Conservation (phyloP, 2,888 invertebrate genomes). For the Pasiphila rectangulata region DNA sequence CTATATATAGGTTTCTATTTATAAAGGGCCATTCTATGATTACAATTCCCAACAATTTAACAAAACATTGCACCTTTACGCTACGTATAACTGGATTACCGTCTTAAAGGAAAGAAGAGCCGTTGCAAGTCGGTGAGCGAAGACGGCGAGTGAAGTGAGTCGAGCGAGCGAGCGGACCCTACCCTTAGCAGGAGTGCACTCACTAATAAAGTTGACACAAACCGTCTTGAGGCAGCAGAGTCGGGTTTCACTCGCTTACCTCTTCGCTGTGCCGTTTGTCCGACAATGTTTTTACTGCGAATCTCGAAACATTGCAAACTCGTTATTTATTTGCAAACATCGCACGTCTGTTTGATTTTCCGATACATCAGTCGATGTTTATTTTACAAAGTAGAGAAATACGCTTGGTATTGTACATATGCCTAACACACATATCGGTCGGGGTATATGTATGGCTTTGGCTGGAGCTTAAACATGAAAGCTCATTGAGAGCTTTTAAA, state of each 20-base stretch:
- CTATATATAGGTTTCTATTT: no score
- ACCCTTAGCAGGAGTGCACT: slow-evolving; percentile 57
- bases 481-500: not conserved
- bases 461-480: not conserved
- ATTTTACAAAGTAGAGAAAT: slow-evolving; percentile 53
- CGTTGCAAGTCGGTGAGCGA: slow-evolving; percentile 56
- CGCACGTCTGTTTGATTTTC: slow-evolving; percentile 60
- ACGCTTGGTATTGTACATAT: slow-evolving; percentile 2
- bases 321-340: slow-evolving; percentile 67
- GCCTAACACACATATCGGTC: no score
- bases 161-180: slow-evolving; percentile 19
- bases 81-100: not conserved
- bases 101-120: slow-evolving; percentile 63
- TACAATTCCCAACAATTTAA: no score
- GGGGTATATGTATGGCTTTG: slow-evolving; percentile 2
- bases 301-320: slow-evolving; percentile 71
- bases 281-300: slow-evolving; percentile 72
- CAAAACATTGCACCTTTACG: no score
- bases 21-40: no score
- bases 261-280: slow-evolving; percentile 52
- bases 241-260: slow-evolving; percentile 53
- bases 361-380: slow-evolving; percentile 59
- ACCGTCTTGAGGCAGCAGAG: slow-evolving; percentile 61
- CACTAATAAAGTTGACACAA: slow-evolving; percentile 78
- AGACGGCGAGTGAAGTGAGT: slow-evolving; percentile 37